Evolutionary conservation across 2,113 vertebrate species (phyloP).

Genomic region (Irena cyanogastra): DNA sequence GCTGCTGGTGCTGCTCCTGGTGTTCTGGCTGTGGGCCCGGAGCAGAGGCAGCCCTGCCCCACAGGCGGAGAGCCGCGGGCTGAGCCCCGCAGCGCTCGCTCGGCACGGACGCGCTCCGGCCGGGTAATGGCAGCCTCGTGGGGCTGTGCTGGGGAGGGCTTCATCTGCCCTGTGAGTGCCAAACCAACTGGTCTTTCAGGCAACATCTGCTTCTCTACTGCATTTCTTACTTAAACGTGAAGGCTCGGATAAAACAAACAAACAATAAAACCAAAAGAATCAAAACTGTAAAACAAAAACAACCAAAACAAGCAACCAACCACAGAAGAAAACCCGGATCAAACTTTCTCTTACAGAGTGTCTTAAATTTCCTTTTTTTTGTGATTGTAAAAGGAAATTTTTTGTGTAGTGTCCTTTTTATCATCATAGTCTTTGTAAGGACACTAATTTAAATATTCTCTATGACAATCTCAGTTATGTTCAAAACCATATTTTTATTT

Average conservation of each 20-base stretch:
- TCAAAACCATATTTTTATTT: not conserved
- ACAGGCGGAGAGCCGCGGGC: not conserved
- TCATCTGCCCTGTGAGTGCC: no score
- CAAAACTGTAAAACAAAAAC: not conserved
- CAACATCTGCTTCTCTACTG: not conserved
- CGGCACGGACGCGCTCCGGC: not conserved
- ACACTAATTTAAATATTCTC: not conserved
- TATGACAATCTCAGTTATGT: not conserved
- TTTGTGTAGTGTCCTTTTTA: not conserved
- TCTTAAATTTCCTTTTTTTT: not conserved
- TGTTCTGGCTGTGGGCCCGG: not conserved
- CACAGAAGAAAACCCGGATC: not conserved
- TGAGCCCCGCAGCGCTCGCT: fast-evolving
- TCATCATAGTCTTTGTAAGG: not conserved
- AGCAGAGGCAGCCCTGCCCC: not conserved
- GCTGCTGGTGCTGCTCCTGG: not conserved
- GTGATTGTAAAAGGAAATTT: not conserved
- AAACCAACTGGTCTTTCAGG: not conserved
- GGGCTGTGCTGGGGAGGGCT: no score
- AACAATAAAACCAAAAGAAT: not conserved
- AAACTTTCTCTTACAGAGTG: not conserved
- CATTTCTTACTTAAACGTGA: not conserved
- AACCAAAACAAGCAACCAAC: no score
- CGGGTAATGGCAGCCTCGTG: not conserved
- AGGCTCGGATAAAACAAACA: not conserved